phyloP scores from a whole-genome alignment of 2,797 vertebrate genomes.

The Denticeps clupeoides region DNA sequence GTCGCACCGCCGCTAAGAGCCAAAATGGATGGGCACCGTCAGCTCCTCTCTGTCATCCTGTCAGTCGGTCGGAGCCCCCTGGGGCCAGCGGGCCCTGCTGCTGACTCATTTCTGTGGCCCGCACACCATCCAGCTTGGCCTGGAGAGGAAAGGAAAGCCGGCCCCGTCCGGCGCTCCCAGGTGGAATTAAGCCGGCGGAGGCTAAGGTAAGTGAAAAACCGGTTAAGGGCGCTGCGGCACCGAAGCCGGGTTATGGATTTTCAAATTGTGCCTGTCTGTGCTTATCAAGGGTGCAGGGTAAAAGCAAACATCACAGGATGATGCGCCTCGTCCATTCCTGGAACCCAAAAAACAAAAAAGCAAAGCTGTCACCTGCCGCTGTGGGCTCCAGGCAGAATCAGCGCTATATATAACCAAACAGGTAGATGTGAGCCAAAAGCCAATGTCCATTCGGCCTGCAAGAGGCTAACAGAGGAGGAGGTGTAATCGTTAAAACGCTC shows the following conservation, averaged over 20 bases:
- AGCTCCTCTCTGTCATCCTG: conserved; percentile 46
- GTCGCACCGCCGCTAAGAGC: conserved; percentile 38
- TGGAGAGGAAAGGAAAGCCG: no score
- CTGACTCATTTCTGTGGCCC: conserved; percentile 42
- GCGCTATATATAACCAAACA: no score
- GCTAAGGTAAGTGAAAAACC: conserved; percentile 27
- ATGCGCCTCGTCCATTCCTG: conserved; percentile 5
- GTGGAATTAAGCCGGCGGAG: conserved; percentile 27
- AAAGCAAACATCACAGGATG: conserved; percentile 17
- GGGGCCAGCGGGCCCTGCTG: conserved; percentile 15
- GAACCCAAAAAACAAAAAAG: conserved; percentile 8
- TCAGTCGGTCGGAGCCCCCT: conserved; percentile 39
- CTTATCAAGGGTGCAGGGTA: conserved; percentile 19
- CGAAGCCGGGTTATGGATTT: conserved; percentile 34
- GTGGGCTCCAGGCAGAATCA: no score
- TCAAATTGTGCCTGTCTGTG: conserved; percentile 29
- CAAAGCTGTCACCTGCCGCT: no score
- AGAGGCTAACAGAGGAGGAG: conserved; percentile 9
- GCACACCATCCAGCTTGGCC: conserved; percentile 29
- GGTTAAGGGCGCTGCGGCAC: no score
- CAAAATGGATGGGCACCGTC: conserved; percentile 47
- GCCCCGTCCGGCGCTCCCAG: conserved; percentile 24
- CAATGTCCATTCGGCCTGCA: conserved; percentile 5
- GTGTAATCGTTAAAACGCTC: conserved; percentile 6
- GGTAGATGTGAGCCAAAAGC: not conserved